Evolutionary conservation across 2,888 invertebrate genomes (phyloP).

Genomic region (Antheraea assamensis): DNA sequence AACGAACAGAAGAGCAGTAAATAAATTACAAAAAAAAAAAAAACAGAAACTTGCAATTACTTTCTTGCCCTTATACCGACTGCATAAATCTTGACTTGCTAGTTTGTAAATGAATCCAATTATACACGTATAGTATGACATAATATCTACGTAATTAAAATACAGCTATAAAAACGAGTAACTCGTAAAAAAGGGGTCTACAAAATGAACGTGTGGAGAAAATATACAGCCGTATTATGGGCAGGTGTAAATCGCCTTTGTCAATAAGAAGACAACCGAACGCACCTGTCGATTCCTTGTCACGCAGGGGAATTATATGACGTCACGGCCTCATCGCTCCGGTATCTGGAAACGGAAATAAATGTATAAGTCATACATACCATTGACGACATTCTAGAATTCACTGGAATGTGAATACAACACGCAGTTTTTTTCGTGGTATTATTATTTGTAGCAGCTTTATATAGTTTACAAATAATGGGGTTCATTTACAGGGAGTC

Average conservation of each 20-base stretch:
- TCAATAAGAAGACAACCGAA: slow-evolving; percentile 23
- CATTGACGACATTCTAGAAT: not conserved
- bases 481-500: not conserved
- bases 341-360: slow-evolving; percentile 43
- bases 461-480: not conserved
- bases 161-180: not conserved
- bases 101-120: not conserved
- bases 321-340: slow-evolving; percentile 56
- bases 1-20: too few relatives aligned
- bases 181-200: not conserved
- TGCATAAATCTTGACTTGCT: too few relatives aligned
- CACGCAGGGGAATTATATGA: slow-evolving; percentile 38
- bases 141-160: not conserved
- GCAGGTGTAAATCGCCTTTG: slow-evolving; percentile 13
- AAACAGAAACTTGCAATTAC: too few relatives aligned
- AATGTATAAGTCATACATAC: not conserved
- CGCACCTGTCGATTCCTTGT: slow-evolving; percentile 57
- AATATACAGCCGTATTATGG: slow-evolving; percentile 3
- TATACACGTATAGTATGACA: not conserved
- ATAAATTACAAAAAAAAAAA: too few relatives aligned
- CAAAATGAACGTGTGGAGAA: not conserved
- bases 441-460: not conserved
- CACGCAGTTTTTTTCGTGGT: not conserved
- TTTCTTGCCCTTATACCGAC: too few relatives aligned
- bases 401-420: not conserved